These are phyloP conservation scores for Pelusios castaneus DNA, from an alignment of 2,113 vertebrate species.

Conservation along the genomic window DNA sequence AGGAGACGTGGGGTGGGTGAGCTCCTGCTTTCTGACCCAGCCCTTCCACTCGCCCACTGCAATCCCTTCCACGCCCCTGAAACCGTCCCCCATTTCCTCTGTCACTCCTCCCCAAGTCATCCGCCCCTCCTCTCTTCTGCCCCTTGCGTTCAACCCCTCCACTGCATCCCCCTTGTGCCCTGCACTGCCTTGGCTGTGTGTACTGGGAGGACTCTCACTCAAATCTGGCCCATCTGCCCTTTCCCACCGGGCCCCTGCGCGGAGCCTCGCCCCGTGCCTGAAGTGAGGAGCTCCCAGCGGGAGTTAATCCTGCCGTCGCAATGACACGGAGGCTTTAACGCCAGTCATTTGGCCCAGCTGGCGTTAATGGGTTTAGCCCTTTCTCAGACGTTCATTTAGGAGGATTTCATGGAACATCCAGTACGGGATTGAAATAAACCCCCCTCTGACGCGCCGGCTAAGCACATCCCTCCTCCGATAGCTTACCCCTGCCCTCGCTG, in stretches of 20 bases:
- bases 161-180: neutral
- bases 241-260: neutral
- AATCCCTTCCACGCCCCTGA: neutral
- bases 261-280: too few species aligned
- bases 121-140: neutral
- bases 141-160: neutral
- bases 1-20: too few species aligned
- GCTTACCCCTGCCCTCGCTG: neutral
- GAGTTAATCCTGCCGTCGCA: neutral
- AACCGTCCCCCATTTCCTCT: neutral
- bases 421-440: slow-evolving; percentile 53
- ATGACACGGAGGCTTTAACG: slow-evolving; percentile 7
- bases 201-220: neutral
- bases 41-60: too few species aligned
- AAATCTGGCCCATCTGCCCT: neutral
- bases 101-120: neutral
- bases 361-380: slow-evolving; percentile 59
- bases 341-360: slow-evolving; percentile 1
- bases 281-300: neutral
- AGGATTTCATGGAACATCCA: slow-evolving; percentile 73
- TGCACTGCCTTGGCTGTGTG: neutral
- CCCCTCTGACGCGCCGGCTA: rapidly evolving
- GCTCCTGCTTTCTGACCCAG: neutral
- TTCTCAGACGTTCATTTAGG: slow-evolving; percentile 54
- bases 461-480: rapidly evolving